Conservation (phyloP, 1,140 invertebrate genomes). For the Telenomus remus region DNA sequence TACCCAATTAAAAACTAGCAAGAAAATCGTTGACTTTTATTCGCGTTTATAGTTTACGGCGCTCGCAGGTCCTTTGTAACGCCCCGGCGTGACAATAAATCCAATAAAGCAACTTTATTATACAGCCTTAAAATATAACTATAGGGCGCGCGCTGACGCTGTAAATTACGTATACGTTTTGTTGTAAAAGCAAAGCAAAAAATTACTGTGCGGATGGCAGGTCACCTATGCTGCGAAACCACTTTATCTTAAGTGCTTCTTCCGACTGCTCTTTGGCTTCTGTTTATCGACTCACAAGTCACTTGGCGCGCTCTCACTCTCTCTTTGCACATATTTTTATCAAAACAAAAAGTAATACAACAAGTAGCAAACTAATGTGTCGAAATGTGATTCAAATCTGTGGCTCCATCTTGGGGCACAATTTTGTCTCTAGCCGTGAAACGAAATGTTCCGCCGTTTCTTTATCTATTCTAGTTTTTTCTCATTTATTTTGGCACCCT, state of each 20-base stretch:
- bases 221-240: slow-evolving; percentile 58
- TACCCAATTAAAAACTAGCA: slow-evolving; percentile 19
- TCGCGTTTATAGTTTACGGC: slow-evolving; percentile 24
- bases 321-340: slow-evolving; percentile 43
- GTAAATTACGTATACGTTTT: slow-evolving; percentile 53
- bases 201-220: slow-evolving; percentile 52
- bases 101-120: slow-evolving; percentile 52
- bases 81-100: slow-evolving; percentile 45
- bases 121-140: slow-evolving; percentile 39
- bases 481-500: slow-evolving; percentile 16
- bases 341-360: slow-evolving; percentile 36
- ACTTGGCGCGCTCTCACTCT: slow-evolving; percentile 58
- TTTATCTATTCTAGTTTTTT: slow-evolving; percentile 11
- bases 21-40: slow-evolving; percentile 9
- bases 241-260: slow-evolving; percentile 68
- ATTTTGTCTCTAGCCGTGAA: background rate
- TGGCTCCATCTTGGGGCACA: slow-evolving; percentile 4
- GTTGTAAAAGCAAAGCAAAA: slow-evolving; percentile 57
- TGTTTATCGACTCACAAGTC: slow-evolving; percentile 63
- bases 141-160: slow-evolving; percentile 39
- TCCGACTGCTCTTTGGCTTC: slow-evolving; percentile 57
- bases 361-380: slow-evolving; percentile 36
- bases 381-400: slow-evolving; percentile 51
- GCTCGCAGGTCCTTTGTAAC: slow-evolving; percentile 25
- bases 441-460: background rate